Evolutionary conservation across 2,888 invertebrate species (phyloP).

Genomic region (Gasteruption jaculator): DNA sequence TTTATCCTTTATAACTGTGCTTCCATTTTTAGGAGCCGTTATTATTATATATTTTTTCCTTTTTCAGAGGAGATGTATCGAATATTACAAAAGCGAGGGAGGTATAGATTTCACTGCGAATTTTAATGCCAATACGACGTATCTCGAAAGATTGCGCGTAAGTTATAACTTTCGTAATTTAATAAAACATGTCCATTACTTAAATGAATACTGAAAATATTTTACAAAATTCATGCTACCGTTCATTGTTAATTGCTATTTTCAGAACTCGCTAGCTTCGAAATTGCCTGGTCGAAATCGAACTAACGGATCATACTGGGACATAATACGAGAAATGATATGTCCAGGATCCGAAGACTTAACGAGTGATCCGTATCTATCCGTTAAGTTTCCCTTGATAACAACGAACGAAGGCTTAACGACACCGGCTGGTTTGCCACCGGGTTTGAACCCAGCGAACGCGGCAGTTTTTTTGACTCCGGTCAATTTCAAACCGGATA

Average conservation of each 20-base stretch:
- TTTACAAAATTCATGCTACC: neutral
- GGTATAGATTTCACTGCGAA: constrained; percentile 66
- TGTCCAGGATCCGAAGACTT: constrained; percentile 68
- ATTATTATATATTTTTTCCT: constrained; percentile 8
- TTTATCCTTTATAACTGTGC: neutral
- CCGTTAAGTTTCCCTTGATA: constrained; percentile 64
- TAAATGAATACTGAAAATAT: neutral
- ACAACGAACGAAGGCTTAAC: constrained; percentile 74
- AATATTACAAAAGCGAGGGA: constrained; percentile 72
- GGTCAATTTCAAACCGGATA: constrained; percentile 44
- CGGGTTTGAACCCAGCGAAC: constrained; percentile 65
- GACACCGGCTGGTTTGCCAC: constrained; percentile 54
- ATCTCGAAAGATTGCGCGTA: constrained; percentile 78
- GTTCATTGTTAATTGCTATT: constrained; percentile 10
- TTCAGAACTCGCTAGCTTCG: constrained; percentile 65
- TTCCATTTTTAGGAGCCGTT: constrained; percentile 1
- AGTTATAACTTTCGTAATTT: constrained; percentile 16
- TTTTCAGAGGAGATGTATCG: constrained; percentile 68
- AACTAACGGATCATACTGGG: constrained; percentile 74
- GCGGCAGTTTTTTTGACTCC: constrained; percentile 67
- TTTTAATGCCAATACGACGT: constrained; percentile 69
- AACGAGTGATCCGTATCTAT: constrained; percentile 58
- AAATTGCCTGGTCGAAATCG: constrained; percentile 76
- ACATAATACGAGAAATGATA: constrained; percentile 70
- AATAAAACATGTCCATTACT: too few species aligned